These are phyloP conservation scores for Teleogryllus occipitalis DNA, from an alignment of 1,140 invertebrate species.

Conservation along the genomic window DNA sequence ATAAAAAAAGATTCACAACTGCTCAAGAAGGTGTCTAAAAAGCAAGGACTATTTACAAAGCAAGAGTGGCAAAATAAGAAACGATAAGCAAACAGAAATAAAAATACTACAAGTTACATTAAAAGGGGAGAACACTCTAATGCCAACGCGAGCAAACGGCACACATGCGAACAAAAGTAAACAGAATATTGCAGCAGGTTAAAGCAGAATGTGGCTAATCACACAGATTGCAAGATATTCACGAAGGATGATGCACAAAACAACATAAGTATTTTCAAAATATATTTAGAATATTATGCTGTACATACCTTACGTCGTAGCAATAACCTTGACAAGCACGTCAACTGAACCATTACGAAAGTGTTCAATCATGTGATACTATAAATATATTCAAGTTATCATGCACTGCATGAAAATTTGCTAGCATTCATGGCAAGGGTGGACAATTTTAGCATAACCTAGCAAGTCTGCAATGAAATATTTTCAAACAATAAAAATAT, in stretches of 20 bases:
- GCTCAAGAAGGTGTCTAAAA: neutral
- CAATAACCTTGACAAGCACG: neutral
- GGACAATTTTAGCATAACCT: neutral
- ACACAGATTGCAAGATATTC: too few relatives aligned
- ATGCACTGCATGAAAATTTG: neutral
- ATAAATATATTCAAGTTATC: neutral
- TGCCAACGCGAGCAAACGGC: too few relatives aligned
- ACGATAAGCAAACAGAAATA: neutral
- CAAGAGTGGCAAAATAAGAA: neutral
- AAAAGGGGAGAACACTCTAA: too few relatives aligned
- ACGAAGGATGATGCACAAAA: neutral
- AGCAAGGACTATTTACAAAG: neutral
- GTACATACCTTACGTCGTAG: constrained; percentile 6
- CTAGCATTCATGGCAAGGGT: neutral
- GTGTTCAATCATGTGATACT: constrained; percentile 1
- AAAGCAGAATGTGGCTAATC: too few relatives aligned
- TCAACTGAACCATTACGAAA: constrained; percentile 10
- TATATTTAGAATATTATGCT: neutral
- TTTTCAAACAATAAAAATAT: too few relatives aligned
- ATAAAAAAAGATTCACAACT: neutral
- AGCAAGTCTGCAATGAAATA: neutral
- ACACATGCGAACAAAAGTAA: too few relatives aligned
- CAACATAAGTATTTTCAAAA: neutral
- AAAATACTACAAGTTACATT: too few relatives aligned
- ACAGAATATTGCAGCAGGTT: too few relatives aligned